Base-by-base conservation (phyloP, 1,140 invertebrate genomes). In the Nixonia krombeini region DNA sequence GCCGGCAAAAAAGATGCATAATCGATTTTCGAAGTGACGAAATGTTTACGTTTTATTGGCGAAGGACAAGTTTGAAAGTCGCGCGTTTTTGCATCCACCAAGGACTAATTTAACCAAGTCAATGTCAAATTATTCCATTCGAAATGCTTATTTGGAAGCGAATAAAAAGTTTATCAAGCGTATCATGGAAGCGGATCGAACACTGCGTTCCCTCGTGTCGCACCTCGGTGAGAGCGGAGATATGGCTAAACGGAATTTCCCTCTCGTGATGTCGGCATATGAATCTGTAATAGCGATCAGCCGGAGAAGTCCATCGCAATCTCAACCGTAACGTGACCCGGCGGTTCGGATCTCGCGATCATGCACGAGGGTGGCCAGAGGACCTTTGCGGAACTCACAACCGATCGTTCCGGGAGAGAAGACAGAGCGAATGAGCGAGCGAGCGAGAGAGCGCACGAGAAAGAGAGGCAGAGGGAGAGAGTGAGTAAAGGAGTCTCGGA, bases 311-410 rank as follows among this genome's bases (percentile, higher is more conserved):
- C 38, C 58, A 42, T 65, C 58, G 51, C 58, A 62, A 73, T 70
- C 70, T 53, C 51, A 73, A 73, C 72, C 70, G 72, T 73, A 73
- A 70, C 70, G 59, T 72, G 70, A 72, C 70, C 72, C n/a, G n/a
- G n/a, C n/a, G n/a, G n/a, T 13, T 28, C 35, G 33, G 25, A 59
- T 55, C 37, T 50, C 16, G 42, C 16, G 42, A n/a, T n/a, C 42
- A 25, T 49, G 44, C 44, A 58, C 42, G 65, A 57, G 44, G 33
- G 55, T 47, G 51, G 18, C 35, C 17, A 29, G 25, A 23, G 29
- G 37, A 44, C 17, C 29, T 23, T 33, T 33, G 13, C 41, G 21
- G 21, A n/a, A n/a, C n/a, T n/a, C n/a, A n/a, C n/a, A n/a, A n/a
- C n/a, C 26, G 18, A 4, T 25, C 12, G 33, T 35, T 13, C 10